phyloP scores from a whole-genome alignment of 2,113 vertebrate genomes.

The Lynx canadensis region DNA sequence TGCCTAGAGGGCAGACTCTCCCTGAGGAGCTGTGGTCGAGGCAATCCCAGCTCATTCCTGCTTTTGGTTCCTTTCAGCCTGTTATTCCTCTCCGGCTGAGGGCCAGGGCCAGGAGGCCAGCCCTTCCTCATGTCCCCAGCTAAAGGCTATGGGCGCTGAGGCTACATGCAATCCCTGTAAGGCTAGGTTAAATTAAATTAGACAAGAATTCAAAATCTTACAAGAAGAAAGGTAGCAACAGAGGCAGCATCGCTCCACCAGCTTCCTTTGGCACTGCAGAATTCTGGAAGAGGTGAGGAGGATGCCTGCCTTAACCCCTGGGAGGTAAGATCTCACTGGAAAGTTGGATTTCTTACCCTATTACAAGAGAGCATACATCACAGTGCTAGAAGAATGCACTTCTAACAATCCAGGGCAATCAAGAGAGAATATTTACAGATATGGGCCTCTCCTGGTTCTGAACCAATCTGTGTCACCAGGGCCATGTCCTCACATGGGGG shows the following conservation, averaged over 20 bases:
- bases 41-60: background rate
- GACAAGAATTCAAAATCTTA: background rate
- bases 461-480: too few relatives aligned
- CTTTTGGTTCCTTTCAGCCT: background rate
- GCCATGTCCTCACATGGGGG: background rate
- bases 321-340: background rate
- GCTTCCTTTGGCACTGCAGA: background rate
- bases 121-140: background rate
- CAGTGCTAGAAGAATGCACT: background rate
- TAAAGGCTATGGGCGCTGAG: background rate
- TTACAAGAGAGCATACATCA: background rate
- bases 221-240: background rate
- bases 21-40: background rate
- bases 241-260: background rate
- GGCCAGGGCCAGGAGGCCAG: background rate
- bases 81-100: background rate
- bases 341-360: background rate
- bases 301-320: background rate
- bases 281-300: background rate
- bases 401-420: background rate
- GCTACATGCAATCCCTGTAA: background rate
- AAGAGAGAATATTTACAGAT: background rate
- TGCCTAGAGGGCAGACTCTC: too few relatives aligned
- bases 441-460: background rate
- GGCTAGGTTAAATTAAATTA: background rate